These are phyloP conservation scores for Bombus balteatus DNA, from an alignment of 1,140 invertebrate species.

Conservation along the genomic window DNA sequence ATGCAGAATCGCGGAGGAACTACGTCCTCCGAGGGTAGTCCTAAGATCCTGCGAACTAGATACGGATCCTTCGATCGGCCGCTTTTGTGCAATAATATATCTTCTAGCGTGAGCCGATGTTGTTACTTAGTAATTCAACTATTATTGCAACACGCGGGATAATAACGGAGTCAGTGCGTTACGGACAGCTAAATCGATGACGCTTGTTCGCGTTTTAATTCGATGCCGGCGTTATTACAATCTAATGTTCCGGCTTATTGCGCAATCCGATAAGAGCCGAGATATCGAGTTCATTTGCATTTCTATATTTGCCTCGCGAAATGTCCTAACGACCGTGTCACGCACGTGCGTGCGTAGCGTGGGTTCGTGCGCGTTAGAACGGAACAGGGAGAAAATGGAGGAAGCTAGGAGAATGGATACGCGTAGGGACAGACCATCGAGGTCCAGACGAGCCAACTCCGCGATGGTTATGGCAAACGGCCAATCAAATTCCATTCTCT, in stretches of 20 bases:
- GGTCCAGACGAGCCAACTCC: conserved; percentile 46
- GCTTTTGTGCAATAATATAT: background rate
- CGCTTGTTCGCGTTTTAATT: conserved; percentile 20
- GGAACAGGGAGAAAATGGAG: conserved; percentile 61
- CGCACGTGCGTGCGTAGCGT: conserved; percentile 26
- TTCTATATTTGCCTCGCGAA: conserved; percentile 33
- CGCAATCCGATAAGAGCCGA: conserved; percentile 17
- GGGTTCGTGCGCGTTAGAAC: conserved; percentile 23
- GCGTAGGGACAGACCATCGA: conserved; percentile 24
- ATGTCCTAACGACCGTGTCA: conserved; percentile 19
- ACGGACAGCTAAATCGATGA: background rate
- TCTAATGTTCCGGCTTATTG: conserved; percentile 44
- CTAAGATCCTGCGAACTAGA: conserved; percentile 2
- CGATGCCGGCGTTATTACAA: conserved; percentile 8
- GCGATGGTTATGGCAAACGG: conserved; percentile 69
- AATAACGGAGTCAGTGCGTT: background rate
- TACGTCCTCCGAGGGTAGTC: conserved; percentile 1
- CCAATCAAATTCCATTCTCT: conserved; percentile 74
- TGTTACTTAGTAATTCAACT: background rate
- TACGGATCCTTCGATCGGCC: conserved; percentile 35
- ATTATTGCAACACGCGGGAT: background rate
- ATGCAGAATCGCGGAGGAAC: conserved; percentile 11
- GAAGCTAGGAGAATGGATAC: conserved; percentile 62
- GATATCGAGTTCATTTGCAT: conserved; percentile 35
- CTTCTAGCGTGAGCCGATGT: background rate